These are phyloP conservation scores for Nettapus auritus DNA, from an alignment of 2,113 vertebrate species.

Conservation along the genomic window DNA sequence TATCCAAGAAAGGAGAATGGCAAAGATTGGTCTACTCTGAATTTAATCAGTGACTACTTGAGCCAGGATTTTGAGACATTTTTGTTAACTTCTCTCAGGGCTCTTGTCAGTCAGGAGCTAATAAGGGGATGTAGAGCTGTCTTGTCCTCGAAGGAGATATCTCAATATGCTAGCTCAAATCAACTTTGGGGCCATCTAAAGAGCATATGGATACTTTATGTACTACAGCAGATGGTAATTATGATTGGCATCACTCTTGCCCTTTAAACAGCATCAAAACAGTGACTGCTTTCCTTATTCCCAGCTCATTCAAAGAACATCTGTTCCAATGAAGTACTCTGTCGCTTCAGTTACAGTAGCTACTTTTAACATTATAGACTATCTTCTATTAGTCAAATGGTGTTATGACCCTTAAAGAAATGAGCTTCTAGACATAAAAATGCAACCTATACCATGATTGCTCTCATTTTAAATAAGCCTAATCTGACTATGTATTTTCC, in stretches of 20 bases:
- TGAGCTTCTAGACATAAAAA: neutral
- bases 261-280: conserved; percentile 46
- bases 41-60: neutral
- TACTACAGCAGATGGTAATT: conserved; percentile 47
- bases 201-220: conserved; percentile 31
- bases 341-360: neutral
- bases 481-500: neutral
- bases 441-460: neutral
- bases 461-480: neutral
- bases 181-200: conserved; percentile 1
- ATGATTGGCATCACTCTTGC: conserved; percentile 43
- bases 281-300: neutral
- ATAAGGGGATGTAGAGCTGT: neutral
- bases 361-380: conserved; percentile 5
- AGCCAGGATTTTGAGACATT: neutral
- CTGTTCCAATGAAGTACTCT: conserved; percentile 51
- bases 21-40: neutral
- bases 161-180: conserved; percentile 29
- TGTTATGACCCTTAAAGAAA: neutral
- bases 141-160: neutral
- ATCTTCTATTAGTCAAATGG: conserved; percentile 12
- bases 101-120: neutral
- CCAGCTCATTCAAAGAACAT: conserved; percentile 12
- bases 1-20: neutral
- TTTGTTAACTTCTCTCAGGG: neutral